Conservation (phyloP, 2,797 vertebrate genomes). For the Champsocephalus esox region DNA sequence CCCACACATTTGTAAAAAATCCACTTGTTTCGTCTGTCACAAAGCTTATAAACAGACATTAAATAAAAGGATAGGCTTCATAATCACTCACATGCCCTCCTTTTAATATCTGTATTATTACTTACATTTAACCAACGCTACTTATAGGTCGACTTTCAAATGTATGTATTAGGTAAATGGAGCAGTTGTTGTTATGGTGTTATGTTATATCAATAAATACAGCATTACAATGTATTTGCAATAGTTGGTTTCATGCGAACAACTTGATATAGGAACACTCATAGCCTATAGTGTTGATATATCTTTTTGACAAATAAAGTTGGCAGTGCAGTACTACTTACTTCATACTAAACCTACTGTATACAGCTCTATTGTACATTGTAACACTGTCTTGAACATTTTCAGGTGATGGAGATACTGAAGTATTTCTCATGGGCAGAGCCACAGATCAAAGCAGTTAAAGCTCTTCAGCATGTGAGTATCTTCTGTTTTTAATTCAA, state of each 20-base stretch:
- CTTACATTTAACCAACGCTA: not conserved
- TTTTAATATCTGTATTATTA: not conserved
- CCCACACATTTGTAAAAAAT: not conserved
- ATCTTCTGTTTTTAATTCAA: not conserved
- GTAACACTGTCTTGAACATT: constrained; percentile 29
- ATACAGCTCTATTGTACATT: not conserved
- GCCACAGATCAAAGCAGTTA: constrained; percentile 97
- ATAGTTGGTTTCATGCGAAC: not conserved
- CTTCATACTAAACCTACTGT: not conserved
- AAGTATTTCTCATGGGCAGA: constrained; percentile 99
- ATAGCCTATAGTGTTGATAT: not conserved
- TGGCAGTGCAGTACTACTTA: too few species aligned
- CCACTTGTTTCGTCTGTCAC: not conserved
- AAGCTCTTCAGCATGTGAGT: constrained; percentile 97
- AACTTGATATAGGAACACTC: not conserved
- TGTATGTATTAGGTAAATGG: not conserved
- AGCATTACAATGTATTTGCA: not conserved
- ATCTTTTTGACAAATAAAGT: not conserved
- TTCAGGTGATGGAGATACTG: constrained; percentile 95
- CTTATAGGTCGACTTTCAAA: not conserved
- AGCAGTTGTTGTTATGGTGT: too few species aligned
- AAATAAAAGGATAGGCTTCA: not conserved
- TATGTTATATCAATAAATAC: not conserved
- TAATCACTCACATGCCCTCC: not conserved
- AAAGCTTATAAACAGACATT: not conserved